Percentiles rank a stretch among this genome's conserved stretches.
Evolutionary conservation across 2,113 vertebrate genomes (phyloP).

Genomic region (Pampusana beccarii): DNA sequence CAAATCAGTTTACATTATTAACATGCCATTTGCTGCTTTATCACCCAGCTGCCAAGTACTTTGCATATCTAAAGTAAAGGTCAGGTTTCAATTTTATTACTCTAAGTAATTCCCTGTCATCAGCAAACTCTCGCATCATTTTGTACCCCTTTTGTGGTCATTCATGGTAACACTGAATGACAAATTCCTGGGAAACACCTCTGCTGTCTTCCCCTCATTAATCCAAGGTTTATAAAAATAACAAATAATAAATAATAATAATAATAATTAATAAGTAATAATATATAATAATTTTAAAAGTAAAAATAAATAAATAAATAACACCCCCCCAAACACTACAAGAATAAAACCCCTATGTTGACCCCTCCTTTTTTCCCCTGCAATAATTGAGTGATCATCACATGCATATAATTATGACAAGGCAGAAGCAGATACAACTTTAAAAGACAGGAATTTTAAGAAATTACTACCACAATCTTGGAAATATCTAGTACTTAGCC

Average conservation of each 20-base stretch:
- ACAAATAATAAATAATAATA: too few relatives aligned
- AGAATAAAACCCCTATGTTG: background rate
- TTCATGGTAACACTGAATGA: background rate
- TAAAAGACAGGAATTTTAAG: background rate
- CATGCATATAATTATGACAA: background rate
- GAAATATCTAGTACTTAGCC: background rate
- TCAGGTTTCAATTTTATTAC: background rate
- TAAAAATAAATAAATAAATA: background rate
- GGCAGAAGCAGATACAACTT: background rate
- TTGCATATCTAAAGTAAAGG: background rate
- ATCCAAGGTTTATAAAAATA: background rate
- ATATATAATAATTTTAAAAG: too few relatives aligned
- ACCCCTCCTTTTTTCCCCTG: background rate
- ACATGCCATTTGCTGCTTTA: background rate
- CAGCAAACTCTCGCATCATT: background rate
- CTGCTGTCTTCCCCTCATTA: background rate
- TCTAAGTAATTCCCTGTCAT: background rate
- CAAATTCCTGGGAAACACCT: background rate
- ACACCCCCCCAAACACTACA: background rate
- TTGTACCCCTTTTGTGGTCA: background rate
- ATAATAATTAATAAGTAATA: too few relatives aligned
- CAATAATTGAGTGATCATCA: background rate
- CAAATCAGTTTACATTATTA: background rate
- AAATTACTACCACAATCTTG: rapidly evolving
- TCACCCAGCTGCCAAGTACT: background rate